phyloP scores from a whole-genome alignment of 1,140 invertebrate genomes.

The Oppia nitens region DNA sequence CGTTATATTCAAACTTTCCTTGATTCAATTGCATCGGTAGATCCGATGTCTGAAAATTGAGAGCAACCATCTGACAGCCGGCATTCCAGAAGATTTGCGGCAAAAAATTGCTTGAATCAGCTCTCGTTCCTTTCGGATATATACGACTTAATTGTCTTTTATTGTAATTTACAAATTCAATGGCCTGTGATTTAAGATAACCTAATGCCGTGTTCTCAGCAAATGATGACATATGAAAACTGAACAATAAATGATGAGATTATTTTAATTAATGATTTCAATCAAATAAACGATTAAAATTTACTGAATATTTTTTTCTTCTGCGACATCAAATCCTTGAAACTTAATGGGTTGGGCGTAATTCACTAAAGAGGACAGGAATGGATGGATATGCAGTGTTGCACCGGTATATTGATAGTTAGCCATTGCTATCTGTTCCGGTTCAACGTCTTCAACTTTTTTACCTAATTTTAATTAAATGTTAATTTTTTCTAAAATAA shows the following conservation, averaged over 20 bases:
- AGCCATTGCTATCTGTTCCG: conserved; percentile 39
- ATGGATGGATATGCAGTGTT: conserved; percentile 96
- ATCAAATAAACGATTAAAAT: conserved; percentile 23
- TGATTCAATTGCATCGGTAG: conserved; percentile 99
- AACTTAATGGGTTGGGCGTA: conserved; percentile 99
- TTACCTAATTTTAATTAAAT: background rate
- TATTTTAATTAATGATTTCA: too few relatives aligned
- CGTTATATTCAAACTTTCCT: conserved; percentile 91
- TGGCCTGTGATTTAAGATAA: conserved; percentile 83
- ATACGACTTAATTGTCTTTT: conserved; percentile 97
- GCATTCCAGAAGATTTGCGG: conserved; percentile 80
- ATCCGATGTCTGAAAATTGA: conserved; percentile 99
- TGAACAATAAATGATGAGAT: conserved; percentile 30
- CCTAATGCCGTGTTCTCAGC: conserved; percentile 87
- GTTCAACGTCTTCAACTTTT: conserved; percentile 7
- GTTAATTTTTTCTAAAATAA: background rate
- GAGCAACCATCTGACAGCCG: conserved; percentile 83
- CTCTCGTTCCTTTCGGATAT: conserved; percentile 93
- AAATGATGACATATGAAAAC: conserved; percentile 96
- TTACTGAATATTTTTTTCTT: conserved; percentile 40
- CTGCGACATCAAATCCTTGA: conserved; percentile 88
- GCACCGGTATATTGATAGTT: conserved; percentile 76
- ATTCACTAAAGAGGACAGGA: conserved; percentile 95
- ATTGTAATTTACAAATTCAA: conserved; percentile 96
- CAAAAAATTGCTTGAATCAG: conserved; percentile 99